Base-by-base conservation (phyloP, 2,113 vertebrate species). In the Muntiacus muntjak region DNA sequence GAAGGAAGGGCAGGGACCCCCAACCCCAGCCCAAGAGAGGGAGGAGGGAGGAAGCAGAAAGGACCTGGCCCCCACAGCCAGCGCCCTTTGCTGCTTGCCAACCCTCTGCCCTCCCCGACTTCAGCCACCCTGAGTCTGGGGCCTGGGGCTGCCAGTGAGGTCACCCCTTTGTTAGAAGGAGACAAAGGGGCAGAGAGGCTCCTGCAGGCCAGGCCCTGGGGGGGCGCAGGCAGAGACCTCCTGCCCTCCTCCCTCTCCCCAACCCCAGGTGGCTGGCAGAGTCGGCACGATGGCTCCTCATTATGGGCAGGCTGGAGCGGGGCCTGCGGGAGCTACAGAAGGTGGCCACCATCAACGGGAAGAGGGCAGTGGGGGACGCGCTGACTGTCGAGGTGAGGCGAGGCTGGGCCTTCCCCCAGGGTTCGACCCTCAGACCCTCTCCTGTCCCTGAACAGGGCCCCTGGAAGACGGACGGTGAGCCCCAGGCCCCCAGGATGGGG, bases 211-310 rank as follows among this genome's bases (percentile, higher is more conserved):
- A 25, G 54, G 50, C 79, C 43, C 30, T 30, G 33, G 25, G 15
- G 79, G n/a, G 9, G 54, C 9, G 15, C 16, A 26, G 33, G 43
- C 58, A 28, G 36, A 6, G 76, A 30, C 17, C 15, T 28, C 55
- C 26, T 54, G 13, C 2, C 5, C 6, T 1, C 0, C 12, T 2
- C 26, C 60, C 13, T 5, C 50, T 11, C 1, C 1, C 40, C 12
- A 8, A 1, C 85, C 74, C 30, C 98, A 99, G 99, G 99, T 99
- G 99, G 98, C 98, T 99, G 62, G 98, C 99, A 25, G 99, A 99
- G 97, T 99, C 99, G 0, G 99, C 99, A 0, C 98, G 99, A 10
- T 99, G 99, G 99, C 98, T 99, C 30, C 98, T 99, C 21, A 92
- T 99, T 30, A 98, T 52, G 0, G 99, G 99, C 54, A 98, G 98